Evolutionary conservation across 30 jellyfish, hydroid and myxozoan genomes (phyloP), one percentile per base, ranked within the genome.

Genomic region (Catostylus mosaicus): DNA sequence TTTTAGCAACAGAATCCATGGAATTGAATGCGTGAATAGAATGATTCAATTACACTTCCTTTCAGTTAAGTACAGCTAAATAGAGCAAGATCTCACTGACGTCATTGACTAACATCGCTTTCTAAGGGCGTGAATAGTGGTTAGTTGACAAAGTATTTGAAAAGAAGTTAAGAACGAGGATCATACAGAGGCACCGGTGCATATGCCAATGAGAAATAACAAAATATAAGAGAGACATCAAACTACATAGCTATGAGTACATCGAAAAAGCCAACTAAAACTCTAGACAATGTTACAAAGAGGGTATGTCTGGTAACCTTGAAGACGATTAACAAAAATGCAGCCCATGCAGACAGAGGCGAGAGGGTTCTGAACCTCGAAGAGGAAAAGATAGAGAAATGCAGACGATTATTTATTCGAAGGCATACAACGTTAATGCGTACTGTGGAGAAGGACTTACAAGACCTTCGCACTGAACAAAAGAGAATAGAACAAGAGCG

Each of bases 371-470:
- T 59, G 37, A 23, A 59, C 6, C 20, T 18, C 38, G 37, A 59
- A 23, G 26, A 59, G 18, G 10, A 59, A 59, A 59, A 59, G 71
- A 59, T 59, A n/a, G 71, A 59, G 26, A n/a, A 23, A 59, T 8
- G 71, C 71, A 59, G 71, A 59, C 20, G 26, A 27, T 22, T 18
- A 1, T 59, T 8, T 16, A 35, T 59, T n/a, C 20, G 71, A 59
- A 24, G 71, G 23, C 71, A 59, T 23, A 37, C 36, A 59, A 7
- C 71, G 19, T 18, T 59, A 23, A 59, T 37, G 1, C 71, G 71
- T 59, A 23, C 23, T 23, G 37, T 59, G 1, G 71, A 59, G 71
- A 59, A 59, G 19, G 71, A 59, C 38, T 59, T 59, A 27, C 36
- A 59, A 59, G 38, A 59, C 18, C 71, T 59, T 59, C 71, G 38